Conservation (phyloP, 2,113 vertebrate genomes). For the Sphyrna mokarran region DNA sequence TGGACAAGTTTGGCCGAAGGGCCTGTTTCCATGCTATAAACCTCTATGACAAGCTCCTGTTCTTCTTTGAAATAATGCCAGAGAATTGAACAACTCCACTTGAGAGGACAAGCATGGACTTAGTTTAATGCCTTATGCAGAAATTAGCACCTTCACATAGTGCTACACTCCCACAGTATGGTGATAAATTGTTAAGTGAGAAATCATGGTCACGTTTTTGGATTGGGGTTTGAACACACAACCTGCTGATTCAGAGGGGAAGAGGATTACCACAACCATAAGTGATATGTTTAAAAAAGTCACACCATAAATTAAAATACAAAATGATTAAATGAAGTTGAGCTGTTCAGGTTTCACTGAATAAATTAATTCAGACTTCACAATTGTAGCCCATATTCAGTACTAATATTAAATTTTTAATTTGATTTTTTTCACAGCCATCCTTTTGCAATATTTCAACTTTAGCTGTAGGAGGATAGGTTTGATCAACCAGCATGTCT, state of each 20-base stretch:
- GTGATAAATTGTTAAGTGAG: background rate
- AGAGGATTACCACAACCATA: background rate
- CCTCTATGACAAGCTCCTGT: no score
- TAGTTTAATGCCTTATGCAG: background rate
- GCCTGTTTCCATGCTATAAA: no score
- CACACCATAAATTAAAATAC: background rate
- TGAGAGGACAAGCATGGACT: background rate
- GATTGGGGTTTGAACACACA: background rate
- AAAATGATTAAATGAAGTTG: background rate
- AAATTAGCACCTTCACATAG: background rate
- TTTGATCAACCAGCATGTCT: background rate
- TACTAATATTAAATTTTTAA: background rate
- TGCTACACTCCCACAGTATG: background rate
- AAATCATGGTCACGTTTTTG: background rate
- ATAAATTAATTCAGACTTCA: background rate
- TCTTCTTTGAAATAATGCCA: background rate
- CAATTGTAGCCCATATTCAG: background rate
- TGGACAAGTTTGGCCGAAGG: no score
- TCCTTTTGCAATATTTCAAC: background rate
- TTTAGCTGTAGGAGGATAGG: background rate
- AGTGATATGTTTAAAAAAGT: background rate
- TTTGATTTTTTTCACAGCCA: background rate
- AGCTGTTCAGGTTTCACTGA: background rate
- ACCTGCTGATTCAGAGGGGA: background rate
- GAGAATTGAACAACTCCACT: background rate